A percentile compares a stretch with the other conserved stretches of the same genome.
Conservation (phyloP, 1,140 invertebrate species). For the Drosophila bocqueti region DNA sequence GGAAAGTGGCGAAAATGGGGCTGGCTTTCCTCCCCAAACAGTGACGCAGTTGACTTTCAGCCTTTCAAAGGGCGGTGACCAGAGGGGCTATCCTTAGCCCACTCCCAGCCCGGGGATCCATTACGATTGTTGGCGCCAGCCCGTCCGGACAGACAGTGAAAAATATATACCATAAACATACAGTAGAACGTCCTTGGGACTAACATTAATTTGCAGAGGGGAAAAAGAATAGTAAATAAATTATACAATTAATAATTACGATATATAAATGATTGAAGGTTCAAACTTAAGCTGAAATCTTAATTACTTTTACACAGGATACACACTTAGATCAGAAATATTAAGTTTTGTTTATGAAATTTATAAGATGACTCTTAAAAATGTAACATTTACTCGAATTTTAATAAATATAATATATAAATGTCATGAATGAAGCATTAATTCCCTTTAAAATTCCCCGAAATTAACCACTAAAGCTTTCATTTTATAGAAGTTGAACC, state of each 20-base stretch:
- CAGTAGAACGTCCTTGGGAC: conserved; percentile 23
- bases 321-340: neutral
- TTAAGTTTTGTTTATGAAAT: too few relatives aligned
- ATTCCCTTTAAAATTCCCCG: neutral
- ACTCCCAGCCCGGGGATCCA: conserved; percentile 42
- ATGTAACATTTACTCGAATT: too few relatives aligned
- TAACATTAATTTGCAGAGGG: neutral
- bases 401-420: neutral
- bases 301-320: neutral
- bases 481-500: neutral
- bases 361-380: neutral
- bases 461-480: neutral
- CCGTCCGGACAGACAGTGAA: conserved; percentile 54
- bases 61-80: conserved; percentile 37
- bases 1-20: conserved; percentile 10
- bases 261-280: neutral
- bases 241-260: neutral
- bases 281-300: neutral
- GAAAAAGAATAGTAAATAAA: neutral
- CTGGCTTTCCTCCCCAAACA: conserved; percentile 29
- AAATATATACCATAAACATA: conserved; percentile 39
- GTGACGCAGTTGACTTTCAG: conserved; percentile 75
- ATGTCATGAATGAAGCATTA: neutral
- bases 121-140: conserved; percentile 72
- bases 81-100: conserved; percentile 15